These are phyloP conservation scores for Phrynosoma platyrhinos DNA, from an alignment of 2,113 vertebrate species.

Conservation along the genomic window DNA sequence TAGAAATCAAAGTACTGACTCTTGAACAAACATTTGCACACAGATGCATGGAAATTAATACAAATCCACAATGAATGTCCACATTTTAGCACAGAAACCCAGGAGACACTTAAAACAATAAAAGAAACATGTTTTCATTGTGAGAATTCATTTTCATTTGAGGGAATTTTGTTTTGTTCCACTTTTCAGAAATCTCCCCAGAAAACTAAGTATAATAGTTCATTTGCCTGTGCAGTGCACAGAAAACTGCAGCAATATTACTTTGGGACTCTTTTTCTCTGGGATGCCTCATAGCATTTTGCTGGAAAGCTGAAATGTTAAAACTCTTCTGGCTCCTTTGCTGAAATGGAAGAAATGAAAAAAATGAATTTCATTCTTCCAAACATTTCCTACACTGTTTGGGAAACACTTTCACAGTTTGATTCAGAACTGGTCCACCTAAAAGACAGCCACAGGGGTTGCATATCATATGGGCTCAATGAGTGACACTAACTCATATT, in stretches of 20 bases:
- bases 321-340: not conserved
- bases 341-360: not conserved
- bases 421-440: not conserved
- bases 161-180: not conserved
- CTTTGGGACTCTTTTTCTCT: not conserved
- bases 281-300: not conserved
- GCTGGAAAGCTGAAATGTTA: not conserved
- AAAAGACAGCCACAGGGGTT: not conserved
- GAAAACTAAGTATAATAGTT: not conserved
- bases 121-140: fast-evolving
- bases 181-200: not conserved
- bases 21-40: not conserved
- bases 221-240: not conserved
- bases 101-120: not conserved
- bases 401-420: not conserved
- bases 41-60: not conserved
- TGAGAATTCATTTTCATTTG: not conserved
- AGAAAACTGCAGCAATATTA: not conserved
- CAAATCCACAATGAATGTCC: not conserved
- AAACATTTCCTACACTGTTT: not conserved
- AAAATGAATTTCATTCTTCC: not conserved
- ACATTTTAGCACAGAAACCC: not conserved
- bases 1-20: fast-evolving
- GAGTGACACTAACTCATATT: not conserved
- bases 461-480: not conserved